These are phyloP conservation scores for Sporophila hypoxantha DNA, from an alignment of 2,113 vertebrate species.

Conservation along the genomic window DNA sequence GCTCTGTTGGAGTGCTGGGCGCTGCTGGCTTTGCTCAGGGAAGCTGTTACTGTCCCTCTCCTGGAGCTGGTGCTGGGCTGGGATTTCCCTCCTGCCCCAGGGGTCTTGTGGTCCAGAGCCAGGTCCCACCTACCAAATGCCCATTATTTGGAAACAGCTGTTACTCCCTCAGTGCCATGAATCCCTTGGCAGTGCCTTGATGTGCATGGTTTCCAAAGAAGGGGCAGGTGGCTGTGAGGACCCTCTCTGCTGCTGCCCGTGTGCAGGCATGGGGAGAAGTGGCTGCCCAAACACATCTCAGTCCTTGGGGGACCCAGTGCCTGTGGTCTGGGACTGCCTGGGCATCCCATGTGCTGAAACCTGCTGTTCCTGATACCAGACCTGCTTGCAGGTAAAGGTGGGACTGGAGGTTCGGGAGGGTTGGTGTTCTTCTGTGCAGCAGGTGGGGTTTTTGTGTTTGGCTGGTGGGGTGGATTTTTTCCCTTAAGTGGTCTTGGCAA, in stretches of 20 bases:
- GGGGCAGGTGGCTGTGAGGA: background rate
- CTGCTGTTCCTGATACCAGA: background rate
- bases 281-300: background rate
- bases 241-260: background rate
- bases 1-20: fast-evolving
- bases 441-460: background rate
- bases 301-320: background rate
- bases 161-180: background rate
- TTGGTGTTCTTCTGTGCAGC: background rate
- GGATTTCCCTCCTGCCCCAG: background rate
- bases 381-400: background rate
- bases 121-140: background rate
- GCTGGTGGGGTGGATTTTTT: background rate
- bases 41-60: fast-evolving
- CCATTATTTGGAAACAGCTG: background rate
- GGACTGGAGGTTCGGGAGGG: background rate
- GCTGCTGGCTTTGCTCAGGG: background rate
- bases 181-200: fast-evolving
- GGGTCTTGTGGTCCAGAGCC: background rate
- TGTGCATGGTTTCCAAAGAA: fast-evolving
- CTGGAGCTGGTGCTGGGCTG: background rate
- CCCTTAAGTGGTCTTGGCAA: slow-evolving; percentile 11
- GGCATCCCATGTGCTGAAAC: background rate
- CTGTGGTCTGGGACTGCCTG: background rate
- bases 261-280: background rate